Evolutionary conservation across 1,140 invertebrate species (phyloP).

Genomic region (Diorhabda sublineata): DNA sequence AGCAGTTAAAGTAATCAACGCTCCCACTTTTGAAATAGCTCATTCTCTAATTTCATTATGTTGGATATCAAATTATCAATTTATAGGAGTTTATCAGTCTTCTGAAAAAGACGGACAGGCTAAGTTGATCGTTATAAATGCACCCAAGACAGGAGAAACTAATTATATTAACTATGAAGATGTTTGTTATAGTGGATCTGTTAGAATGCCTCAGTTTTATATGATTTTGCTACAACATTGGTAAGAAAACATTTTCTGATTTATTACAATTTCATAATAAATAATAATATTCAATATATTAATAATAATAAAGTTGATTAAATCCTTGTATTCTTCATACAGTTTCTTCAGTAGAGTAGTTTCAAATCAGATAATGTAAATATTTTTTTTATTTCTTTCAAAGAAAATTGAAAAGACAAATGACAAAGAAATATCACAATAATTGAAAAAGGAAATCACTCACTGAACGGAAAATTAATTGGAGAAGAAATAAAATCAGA

Average conservation of each 20-base stretch:
- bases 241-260: conserved; percentile 48
- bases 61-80: conserved; percentile 67
- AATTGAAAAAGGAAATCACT: no score
- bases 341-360: no score
- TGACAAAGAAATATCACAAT: no score
- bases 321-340: no score
- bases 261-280: neutral
- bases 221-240: conserved; percentile 62
- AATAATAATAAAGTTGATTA: no score
- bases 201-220: conserved; percentile 63
- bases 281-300: no score
- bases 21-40: conserved; percentile 52
- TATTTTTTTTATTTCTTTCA: no score
- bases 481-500: no score
- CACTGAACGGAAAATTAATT: no score
- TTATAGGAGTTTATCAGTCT: conserved; percentile 54
- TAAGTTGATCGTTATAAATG: conserved; percentile 62
- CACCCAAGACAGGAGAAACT: conserved; percentile 62
- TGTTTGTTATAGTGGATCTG: conserved; percentile 68
- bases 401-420: no score
- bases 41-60: conserved; percentile 50
- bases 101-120: conserved; percentile 27
- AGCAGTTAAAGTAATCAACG: conserved; percentile 63
- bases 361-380: no score
- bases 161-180: conserved; percentile 71